A percentile compares a stretch with the other conserved stretches of the same genome.
Conservation (phyloP, 2,797 vertebrate genomes). For the Austrolebias charrua region DNA sequence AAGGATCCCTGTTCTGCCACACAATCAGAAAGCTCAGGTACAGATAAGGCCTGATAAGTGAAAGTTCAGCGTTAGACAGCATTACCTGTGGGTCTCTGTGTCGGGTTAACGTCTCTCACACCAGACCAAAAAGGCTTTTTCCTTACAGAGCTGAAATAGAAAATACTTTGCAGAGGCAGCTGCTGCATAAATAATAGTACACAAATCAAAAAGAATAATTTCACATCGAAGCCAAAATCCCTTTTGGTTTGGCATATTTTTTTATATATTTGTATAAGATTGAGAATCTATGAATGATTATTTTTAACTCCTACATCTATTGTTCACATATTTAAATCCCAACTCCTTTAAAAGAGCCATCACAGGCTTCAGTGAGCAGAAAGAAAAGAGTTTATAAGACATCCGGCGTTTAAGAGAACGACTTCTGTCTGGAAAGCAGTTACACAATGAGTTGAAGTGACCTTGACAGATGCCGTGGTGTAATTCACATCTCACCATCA, state of each 20-base stretch:
- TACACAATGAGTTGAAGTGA: conserved; percentile 36
- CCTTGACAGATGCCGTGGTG: conserved; percentile 44
- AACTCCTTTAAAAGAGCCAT: conserved; percentile 2
- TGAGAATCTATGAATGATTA: neutral
- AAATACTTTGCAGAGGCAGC: no score
- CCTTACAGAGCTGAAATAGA: neutral
- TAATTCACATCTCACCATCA: conserved; percentile 39
- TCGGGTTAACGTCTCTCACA: neutral
- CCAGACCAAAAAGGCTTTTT: neutral
- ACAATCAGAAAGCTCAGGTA: neutral
- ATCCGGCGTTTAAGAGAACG: conserved; percentile 16
- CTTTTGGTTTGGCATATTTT: conserved; percentile 1
- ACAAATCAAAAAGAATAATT: neutral
- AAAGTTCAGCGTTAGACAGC: neutral
- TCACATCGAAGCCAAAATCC: neutral
- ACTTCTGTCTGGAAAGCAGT: conserved; percentile 25
- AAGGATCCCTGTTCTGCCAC: neutral
- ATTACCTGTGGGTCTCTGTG: neutral
- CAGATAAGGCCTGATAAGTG: neutral
- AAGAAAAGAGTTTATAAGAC: neutral
- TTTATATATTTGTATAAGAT: no score
- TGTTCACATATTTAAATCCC: conserved; percentile 18
- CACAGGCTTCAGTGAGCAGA: conserved; percentile 17
- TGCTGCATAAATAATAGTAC: neutral
- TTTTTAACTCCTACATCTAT: neutral